Percentiles rank a stretch among this genome's conserved stretches.
These are phyloP conservation scores for Dermolepida albohirtum DNA, from an alignment of 2,888 invertebrate species.

Conservation along the genomic window DNA sequence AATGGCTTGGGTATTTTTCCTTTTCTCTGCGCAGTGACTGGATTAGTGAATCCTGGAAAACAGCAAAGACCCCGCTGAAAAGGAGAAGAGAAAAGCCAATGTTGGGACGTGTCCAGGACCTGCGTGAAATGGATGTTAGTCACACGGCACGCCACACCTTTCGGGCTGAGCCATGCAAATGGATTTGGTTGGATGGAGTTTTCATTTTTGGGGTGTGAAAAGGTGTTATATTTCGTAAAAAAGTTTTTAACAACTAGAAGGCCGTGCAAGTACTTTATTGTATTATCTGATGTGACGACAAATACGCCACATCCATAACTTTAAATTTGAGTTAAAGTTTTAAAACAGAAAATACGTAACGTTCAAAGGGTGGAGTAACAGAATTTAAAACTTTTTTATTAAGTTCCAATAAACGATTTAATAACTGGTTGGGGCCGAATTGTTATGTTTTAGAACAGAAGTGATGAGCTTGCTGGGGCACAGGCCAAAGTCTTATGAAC, in stretches of 20 bases:
- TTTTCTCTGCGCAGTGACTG: conserved; percentile 80
- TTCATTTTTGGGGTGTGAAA: neutral
- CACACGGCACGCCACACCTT: conserved; percentile 66
- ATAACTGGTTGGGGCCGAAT: no score
- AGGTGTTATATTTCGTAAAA: conserved; percentile 5
- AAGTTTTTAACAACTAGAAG: conserved; percentile 13
- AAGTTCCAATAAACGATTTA: no score
- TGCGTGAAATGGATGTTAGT: conserved; percentile 65
- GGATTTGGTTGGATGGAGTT: conserved; percentile 2
- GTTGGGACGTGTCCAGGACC: conserved; percentile 65
- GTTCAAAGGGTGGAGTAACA: no score
- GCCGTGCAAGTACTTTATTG: conserved; percentile 6
- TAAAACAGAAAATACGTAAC: no score
- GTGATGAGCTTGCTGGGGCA: no score
- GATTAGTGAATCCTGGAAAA: conserved; percentile 85
- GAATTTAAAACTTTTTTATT: no score
- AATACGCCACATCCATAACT: no score
- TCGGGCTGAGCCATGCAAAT: conserved; percentile 36
- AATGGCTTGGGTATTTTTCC: conserved; percentile 81
- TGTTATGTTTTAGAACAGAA: no score
- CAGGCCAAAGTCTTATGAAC: no score
- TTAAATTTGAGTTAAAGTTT: no score
- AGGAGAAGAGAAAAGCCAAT: conserved; percentile 67
- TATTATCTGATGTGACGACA: neutral
- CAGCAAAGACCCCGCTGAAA: conserved; percentile 87